These are phyloP conservation scores for Aspidapion aeneum DNA, from an alignment of 2,888 invertebrate species.

Conservation along the genomic window DNA sequence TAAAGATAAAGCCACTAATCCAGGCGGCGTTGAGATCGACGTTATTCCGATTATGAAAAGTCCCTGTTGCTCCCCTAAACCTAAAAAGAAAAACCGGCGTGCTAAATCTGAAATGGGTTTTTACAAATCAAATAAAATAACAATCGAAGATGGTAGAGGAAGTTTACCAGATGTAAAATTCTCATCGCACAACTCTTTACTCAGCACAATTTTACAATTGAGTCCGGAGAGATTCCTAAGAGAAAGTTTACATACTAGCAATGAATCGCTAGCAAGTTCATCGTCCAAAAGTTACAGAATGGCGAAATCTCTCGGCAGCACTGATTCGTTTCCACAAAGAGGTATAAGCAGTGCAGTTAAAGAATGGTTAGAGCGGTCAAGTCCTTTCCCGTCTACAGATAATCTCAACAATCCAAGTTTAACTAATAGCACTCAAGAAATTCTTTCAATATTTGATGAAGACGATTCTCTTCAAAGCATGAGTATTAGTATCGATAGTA, in stretches of 20 bases:
- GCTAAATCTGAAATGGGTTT: constrained; percentile 44
- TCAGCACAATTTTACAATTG: constrained; percentile 40
- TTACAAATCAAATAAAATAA: constrained; percentile 31
- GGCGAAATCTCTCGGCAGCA: constrained; percentile 37
- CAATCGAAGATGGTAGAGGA: constrained; percentile 36
- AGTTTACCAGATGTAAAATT: constrained; percentile 44
- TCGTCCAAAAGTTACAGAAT: constrained; percentile 30
- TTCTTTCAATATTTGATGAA: constrained; percentile 35
- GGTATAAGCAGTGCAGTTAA: constrained; percentile 43
- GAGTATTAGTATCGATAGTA: constrained; percentile 24
- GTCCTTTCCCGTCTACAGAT: constrained; percentile 40
- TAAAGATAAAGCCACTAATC: constrained; percentile 56
- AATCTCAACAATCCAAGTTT: constrained; percentile 31
- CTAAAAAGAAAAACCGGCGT: constrained; percentile 36
- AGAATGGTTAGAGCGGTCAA: constrained; percentile 44
- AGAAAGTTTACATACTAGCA: constrained; percentile 30
- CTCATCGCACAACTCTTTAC: constrained; percentile 34
- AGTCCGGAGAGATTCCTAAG: constrained; percentile 41
- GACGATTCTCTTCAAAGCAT: constrained; percentile 31
- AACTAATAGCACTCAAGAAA: constrained; percentile 30
- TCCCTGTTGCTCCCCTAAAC: constrained; percentile 44
- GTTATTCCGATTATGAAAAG: constrained; percentile 48
- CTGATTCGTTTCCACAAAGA: constrained; percentile 39
- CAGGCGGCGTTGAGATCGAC: constrained; percentile 51
- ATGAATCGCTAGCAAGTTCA: constrained; percentile 37